Conservation (phyloP, 1,140 invertebrate species). For the Aphelinus certus region DNA sequence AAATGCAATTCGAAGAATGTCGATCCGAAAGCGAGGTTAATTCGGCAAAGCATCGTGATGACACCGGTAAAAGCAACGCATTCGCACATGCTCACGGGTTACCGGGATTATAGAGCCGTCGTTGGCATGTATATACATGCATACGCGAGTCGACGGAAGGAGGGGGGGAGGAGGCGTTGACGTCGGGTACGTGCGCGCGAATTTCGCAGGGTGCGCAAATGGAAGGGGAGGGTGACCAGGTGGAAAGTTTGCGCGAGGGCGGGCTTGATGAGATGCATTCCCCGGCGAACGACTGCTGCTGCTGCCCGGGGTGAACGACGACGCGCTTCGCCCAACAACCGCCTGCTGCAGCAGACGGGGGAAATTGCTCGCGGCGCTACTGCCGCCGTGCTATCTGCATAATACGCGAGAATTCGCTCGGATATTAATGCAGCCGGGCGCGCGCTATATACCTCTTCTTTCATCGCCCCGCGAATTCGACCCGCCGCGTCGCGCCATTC, state of each 20-base stretch:
- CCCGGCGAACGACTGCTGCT: conserved; percentile 35
- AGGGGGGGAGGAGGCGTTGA: neutral
- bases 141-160: conserved; percentile 9
- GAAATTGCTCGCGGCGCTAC: conserved; percentile 30
- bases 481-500: no score
- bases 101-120: conserved; percentile 42
- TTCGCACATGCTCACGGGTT: conserved; percentile 36
- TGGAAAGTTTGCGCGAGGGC: conserved; percentile 48
- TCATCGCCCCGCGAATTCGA: no score
- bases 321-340: conserved; percentile 17
- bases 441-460: no score
- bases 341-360: neutral
- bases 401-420: conserved; percentile 19
- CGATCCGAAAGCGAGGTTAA: no score
- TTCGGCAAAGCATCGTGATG: no score
- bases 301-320: conserved; percentile 27
- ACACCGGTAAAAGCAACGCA: neutral
- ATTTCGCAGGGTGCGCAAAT: conserved; percentile 42
- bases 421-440: conserved; percentile 2
- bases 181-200: conserved; percentile 38
- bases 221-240: conserved; percentile 50
- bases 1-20: no score
- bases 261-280: conserved; percentile 56
- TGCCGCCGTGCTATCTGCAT: conserved; percentile 24
- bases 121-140: conserved; percentile 46